Evolutionary conservation across 2,113 vertebrate genomes (phyloP), one percentile per base, ranked within the genome.

Genomic region (Loxodonta africana): DNA sequence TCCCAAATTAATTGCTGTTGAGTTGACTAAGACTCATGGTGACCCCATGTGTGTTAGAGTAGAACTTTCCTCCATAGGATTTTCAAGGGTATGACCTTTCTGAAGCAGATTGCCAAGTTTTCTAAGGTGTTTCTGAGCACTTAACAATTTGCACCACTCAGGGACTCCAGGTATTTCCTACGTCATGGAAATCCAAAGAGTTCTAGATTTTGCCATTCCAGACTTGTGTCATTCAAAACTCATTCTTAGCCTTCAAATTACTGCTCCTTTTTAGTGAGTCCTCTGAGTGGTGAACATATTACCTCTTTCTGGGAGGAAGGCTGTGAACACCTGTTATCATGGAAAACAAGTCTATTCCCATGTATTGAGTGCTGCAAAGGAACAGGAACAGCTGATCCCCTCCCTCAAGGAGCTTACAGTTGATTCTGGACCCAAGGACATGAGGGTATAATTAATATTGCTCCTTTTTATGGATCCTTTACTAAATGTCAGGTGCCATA

Each of bases 311-410:
- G 46, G 26, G 25, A 80, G 7, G 25, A 5, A 11, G 14, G 25
- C 41, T 71, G 14, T 57, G 67, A 81, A 67, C 15, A 37, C 44
- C 80, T 33, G 0, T 69, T 48, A 53, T 51, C 53, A 11, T 0
- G 15, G 78, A 90, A 78, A 80, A 23, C 21, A 30, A 76, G 44
- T 65, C 62, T 53, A 10, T 78, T 69, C 88, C 80, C 91, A 18
- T 0, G 0, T 0, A 1, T 46, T 33, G 8, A n/a, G 62, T 51
- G 48, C 30, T 23, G 8, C 0, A 8, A 90, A 90, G 82, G 62
- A 21, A 28, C 1, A 5, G 14, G 88, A 89, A 33, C 18, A 20
- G 9, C 1, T 0, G 5, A 17, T 57, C 15, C 53, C 11, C 15
- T 57, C 15, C 53, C 15, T 57, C 53, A 57, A 57, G 53, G 53